Evolutionary conservation across 2,113 vertebrate species (phyloP).

Genomic region (Motacilla alba): DNA sequence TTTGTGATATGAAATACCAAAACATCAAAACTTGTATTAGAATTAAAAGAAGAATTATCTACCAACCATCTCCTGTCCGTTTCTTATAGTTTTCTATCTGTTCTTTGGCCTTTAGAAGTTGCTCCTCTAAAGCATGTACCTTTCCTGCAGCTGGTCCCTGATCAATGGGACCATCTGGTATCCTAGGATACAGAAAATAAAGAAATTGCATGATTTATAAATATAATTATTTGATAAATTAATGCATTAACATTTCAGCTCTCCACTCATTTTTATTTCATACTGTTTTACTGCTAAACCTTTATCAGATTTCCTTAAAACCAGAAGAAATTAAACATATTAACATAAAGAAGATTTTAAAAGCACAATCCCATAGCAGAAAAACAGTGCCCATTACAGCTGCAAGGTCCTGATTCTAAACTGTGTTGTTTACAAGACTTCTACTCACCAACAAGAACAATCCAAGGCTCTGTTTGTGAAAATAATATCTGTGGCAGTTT

Average conservation of each 20-base stretch:
- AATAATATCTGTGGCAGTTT: not conserved
- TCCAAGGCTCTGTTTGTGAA: not conserved
- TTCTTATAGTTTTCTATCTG: conserved; percentile 96
- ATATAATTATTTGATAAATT: not conserved
- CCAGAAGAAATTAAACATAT: not conserved
- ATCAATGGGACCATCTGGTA: conserved; percentile 93
- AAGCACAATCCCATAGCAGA: not conserved
- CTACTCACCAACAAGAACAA: not conserved
- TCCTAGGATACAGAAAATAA: conserved; percentile 75
- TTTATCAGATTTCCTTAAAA: not conserved
- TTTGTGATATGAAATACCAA: not conserved
- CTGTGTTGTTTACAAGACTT: not conserved
- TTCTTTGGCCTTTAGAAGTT: conserved; percentile 94
- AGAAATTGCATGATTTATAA: not conserved
- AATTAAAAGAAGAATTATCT: conserved; percentile 13
- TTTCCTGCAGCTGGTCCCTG: conserved; percentile 86
- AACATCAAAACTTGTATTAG: not conserved
- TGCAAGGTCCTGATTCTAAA: not conserved
- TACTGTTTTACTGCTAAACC: not conserved
- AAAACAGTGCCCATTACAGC: not conserved
- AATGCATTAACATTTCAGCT: not conserved
- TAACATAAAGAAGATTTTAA: not conserved
- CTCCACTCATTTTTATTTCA: not conserved
- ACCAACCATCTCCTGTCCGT: conserved; percentile 87
- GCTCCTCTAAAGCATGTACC: conserved; percentile 91